A percentile compares a stretch with the other conserved stretches of the same genome.
Evolutionary conservation across 2,113 vertebrate species (phyloP).

Genomic region (Pluvialis apricaria): DNA sequence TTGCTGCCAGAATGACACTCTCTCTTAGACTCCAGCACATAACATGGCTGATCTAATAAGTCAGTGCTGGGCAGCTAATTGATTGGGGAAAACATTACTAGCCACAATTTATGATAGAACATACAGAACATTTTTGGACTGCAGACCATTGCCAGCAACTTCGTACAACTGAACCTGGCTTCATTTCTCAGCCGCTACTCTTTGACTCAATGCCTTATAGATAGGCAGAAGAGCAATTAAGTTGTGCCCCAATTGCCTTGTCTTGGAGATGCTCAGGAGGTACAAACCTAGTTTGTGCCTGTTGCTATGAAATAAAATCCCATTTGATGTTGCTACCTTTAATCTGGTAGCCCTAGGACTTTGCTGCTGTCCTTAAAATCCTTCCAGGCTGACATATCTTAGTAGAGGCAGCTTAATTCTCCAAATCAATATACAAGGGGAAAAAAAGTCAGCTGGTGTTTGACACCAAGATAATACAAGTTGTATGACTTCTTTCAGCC

Average conservation of each 20-base stretch:
- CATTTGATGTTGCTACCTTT: neutral
- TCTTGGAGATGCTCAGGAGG: neutral
- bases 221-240: neutral
- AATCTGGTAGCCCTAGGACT: neutral
- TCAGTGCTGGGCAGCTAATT: neutral
- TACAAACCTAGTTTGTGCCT: neutral
- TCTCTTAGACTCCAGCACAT: neutral
- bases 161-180: neutral
- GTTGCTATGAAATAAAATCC: neutral
- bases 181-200: neutral
- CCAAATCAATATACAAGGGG: conserved; percentile 35
- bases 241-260: neutral
- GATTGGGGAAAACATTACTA: neutral
- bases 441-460: conserved; percentile 39
- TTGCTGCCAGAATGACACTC: neutral
- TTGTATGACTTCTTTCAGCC: conserved; percentile 45
- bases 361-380: neutral
- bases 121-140: neutral
- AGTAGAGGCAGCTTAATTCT: conserved; percentile 34
- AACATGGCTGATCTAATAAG: neutral
- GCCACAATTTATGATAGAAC: neutral
- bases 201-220: neutral
- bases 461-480: conserved; percentile 56
- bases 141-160: neutral
- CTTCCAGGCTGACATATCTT: neutral